Base-by-base conservation (phyloP, 2,888 invertebrate genomes). In the Taphrorychus bicolor region DNA sequence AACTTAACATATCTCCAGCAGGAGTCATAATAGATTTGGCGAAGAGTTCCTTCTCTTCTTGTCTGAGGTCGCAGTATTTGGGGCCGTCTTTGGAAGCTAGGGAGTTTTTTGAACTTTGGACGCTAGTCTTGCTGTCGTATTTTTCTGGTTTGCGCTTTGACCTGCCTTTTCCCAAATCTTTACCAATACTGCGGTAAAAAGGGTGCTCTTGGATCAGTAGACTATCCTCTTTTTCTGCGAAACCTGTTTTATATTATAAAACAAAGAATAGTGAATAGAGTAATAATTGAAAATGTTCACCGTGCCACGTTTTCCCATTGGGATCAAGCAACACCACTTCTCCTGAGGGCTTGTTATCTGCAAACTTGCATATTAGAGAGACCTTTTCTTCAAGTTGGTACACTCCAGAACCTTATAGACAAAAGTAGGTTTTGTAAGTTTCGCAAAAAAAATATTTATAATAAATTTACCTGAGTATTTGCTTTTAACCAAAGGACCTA, bases 331-430 rank as follows among this genome's bases (percentile, higher is more conserved):
- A 76, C 0, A 75, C 75, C 51, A 87, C 69, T 2, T 80, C 72
- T 0, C 84, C 84, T 0, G 76, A 64, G 0, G 88, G 88, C 68
- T 81, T 81, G 73, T 88, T 89, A 0, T 85, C 82, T 0, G 68
- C 57, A 76, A 88, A 89, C 4, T 83, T 79, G 17, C 85, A 82
- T 1, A 76, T 72, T 0, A 89, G 65, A 0, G 80, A 72, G 41
- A 86, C 83, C 2, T 82, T 83, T 71, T 87, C 87, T 0, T 85
- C 84, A 71, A 87, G 85, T 0, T 71, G 74, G 66, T 87, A 88
- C 45, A 74, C 83, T 1, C 87, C 88, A 0, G 72, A 65, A 0
- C 86, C 86, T 17, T 69, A 70, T 61, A 51, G 16, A 45, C n/a
- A n/a, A n/a, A n/a, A n/a, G n/a, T n/a, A n/a, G n/a, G n/a, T n/a